A percentile compares a stretch with the other conserved stretches of the same genome.
Conservation (phyloP, 2,888 invertebrate species). For the Vanessa cardui region DNA sequence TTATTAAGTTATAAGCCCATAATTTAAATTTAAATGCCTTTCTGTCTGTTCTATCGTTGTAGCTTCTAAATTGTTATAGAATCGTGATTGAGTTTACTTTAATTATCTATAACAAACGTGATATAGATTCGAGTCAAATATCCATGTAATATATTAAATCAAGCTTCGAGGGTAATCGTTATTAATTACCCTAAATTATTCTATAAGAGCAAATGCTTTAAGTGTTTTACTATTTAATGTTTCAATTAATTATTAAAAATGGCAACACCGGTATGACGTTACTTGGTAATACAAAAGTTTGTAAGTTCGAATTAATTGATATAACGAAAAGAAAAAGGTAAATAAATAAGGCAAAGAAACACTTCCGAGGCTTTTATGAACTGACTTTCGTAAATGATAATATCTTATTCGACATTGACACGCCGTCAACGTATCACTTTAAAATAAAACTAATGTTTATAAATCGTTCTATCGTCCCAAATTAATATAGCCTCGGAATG, state of each 20-base stretch:
- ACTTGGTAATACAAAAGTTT: too few relatives aligned
- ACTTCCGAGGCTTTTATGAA: too few relatives aligned
- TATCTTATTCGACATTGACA: not conserved
- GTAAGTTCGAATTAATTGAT: too few relatives aligned
- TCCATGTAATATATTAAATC: not conserved
- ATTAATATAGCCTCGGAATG: conserved; percentile 38
- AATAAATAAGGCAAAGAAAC: too few relatives aligned
- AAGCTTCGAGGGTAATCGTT: not conserved
- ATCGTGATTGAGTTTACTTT: conserved; percentile 15
- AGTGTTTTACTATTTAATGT: too few relatives aligned
- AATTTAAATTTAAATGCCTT: conserved; percentile 29
- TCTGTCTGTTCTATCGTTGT: conserved; percentile 7
- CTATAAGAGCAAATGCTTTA: too few relatives aligned
- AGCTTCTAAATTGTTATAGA: conserved; percentile 7
- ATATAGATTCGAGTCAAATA: not conserved
- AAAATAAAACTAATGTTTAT: conserved; percentile 15
- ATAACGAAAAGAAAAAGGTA: too few relatives aligned
- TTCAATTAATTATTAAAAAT: too few relatives aligned
- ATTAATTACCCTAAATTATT: too few relatives aligned
- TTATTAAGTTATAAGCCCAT: conserved; percentile 39
- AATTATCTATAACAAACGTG: not conserved
- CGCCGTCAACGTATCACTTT: not conserved
- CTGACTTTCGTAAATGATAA: too few relatives aligned
- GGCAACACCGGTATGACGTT: too few relatives aligned
- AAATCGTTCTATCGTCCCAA: conserved; percentile 33